These are phyloP conservation scores for Polypedilum pembai DNA, from an alignment of 1,140 invertebrate species.

Conservation along the genomic window DNA sequence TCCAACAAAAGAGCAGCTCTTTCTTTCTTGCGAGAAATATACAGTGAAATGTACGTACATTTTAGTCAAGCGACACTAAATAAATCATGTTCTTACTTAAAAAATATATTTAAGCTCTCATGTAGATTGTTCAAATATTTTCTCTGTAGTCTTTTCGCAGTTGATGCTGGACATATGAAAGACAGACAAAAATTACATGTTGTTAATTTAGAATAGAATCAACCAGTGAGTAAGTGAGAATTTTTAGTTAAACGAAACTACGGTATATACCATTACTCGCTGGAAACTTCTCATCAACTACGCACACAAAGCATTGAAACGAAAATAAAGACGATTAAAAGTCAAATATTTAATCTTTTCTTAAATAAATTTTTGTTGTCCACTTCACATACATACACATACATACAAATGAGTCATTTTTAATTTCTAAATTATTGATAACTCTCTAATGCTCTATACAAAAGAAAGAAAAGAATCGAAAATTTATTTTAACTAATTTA, in stretches of 20 bases:
- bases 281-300: neutral
- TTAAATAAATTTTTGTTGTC: neutral
- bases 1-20: no score
- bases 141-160: no score
- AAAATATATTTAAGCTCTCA: no score
- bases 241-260: neutral
- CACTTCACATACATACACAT: neutral
- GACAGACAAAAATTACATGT: no score
- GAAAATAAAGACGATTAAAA: neutral
- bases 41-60: no score
- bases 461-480: neutral
- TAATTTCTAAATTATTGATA: no score
- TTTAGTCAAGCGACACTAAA: conserved; percentile 5
- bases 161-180: no score
- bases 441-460: no score
- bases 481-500: conserved; percentile 8
- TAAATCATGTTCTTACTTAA: neutral
- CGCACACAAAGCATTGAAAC: neutral
- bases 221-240: neutral
- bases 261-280: neutral
- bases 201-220: no score
- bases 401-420: no score
- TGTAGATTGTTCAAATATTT: no score
- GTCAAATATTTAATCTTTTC: conserved; percentile 19
- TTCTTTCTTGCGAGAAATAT: no score